Conservation (phyloP, 2,113 vertebrate genomes). For the Melozone crissalis region DNA sequence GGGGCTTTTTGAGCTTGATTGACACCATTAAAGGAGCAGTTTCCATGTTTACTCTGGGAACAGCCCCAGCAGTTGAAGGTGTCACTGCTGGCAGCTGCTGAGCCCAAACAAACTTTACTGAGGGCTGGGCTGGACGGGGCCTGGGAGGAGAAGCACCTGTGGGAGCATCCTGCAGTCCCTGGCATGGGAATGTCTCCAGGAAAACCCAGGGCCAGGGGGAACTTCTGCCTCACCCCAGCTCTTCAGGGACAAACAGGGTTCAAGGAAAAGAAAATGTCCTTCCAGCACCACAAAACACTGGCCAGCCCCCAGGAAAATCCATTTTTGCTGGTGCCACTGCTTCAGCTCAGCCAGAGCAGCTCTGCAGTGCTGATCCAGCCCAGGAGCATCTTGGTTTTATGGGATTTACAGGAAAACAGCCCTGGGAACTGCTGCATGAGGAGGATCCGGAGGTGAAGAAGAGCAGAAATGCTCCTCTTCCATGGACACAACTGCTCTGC, state of each 20-base stretch:
- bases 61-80: slow-evolving; percentile 35
- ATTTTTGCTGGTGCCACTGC: neutral
- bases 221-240: neutral
- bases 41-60: slow-evolving; percentile 49
- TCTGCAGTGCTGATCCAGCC: neutral
- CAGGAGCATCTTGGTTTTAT: neutral
- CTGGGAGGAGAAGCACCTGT: neutral
- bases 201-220: neutral
- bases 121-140: neutral
- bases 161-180: rapidly evolving
- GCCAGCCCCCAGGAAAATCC: neutral
- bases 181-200: neutral
- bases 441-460: neutral
- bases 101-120: neutral
- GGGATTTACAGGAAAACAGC: neutral
- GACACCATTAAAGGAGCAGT: slow-evolving; percentile 51
- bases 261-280: neutral
- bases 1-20: slow-evolving; percentile 1
- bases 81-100: slow-evolving; percentile 45
- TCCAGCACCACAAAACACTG: neutral
- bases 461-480: neutral
- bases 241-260: neutral
- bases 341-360: neutral
- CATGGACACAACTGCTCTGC: neutral
- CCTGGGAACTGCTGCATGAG: neutral